Conservation (phyloP, 2,888 invertebrate species). For the Drosophila anceps region DNA sequence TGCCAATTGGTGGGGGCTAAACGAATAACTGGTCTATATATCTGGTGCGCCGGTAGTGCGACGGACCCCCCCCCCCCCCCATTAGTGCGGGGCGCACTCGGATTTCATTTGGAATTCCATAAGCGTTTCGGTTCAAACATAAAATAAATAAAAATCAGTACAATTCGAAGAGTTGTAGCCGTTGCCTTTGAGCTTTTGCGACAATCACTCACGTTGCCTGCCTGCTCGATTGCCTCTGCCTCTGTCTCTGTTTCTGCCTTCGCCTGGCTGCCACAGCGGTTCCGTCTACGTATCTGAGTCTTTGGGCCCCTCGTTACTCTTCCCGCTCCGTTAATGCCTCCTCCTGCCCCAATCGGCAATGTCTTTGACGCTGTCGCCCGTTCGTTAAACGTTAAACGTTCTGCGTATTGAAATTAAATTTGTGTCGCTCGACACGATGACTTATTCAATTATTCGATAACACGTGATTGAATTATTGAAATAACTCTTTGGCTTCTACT, state of each 20-base stretch:
- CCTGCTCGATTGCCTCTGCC: constrained; percentile 23
- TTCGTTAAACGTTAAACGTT: constrained; percentile 66
- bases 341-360: constrained; percentile 59
- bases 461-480: constrained; percentile 81
- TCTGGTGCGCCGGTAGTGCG: constrained; percentile 11
- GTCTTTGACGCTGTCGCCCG: constrained; percentile 64
- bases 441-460: constrained; percentile 79
- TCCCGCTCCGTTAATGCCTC: constrained; percentile 9
- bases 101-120: constrained; percentile 76
- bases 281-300: constrained; percentile 22
- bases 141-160: constrained; percentile 82
- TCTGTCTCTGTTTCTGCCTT: neutral
- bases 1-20: constrained; percentile 41
- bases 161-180: constrained; percentile 74
- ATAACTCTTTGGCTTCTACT: constrained; percentile 27
- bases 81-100: constrained; percentile 61
- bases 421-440: constrained; percentile 79
- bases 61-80: constrained; percentile 38
- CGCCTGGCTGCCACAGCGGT: constrained; percentile 39
- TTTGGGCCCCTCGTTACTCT: neutral
- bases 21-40: constrained; percentile 53
- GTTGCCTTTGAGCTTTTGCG: constrained; percentile 80
- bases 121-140: constrained; percentile 82
- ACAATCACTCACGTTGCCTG: constrained; percentile 77
- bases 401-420: constrained; percentile 79